phyloP scores from a whole-genome alignment of 2,888 invertebrate genomes.

The Drosophila hawaiiensis region DNA sequence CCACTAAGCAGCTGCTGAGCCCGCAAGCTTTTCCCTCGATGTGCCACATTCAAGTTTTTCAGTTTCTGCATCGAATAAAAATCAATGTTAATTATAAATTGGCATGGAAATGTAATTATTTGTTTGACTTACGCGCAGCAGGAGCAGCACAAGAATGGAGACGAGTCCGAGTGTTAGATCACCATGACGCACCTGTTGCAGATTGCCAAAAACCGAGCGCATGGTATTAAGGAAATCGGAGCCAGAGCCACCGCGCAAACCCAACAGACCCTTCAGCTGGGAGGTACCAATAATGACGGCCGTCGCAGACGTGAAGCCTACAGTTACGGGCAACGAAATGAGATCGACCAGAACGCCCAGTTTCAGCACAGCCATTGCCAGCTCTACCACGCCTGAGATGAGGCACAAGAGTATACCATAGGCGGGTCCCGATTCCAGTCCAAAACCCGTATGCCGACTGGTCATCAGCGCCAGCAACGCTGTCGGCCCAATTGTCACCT shows the following conservation, averaged over 20 bases:
- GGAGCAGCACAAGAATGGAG: conserved; percentile 90
- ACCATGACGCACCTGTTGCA: conserved; percentile 89
- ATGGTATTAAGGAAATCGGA: conserved; percentile 92
- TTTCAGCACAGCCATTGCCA: conserved; percentile 92
- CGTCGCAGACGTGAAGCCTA: conserved; percentile 96
- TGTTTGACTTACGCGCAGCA: conserved; percentile 89
- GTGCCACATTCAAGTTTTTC: conserved; percentile 67
- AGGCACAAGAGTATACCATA: conserved; percentile 94
- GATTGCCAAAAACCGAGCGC: conserved; percentile 89
- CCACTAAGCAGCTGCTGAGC: conserved; percentile 85
- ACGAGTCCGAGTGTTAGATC: conserved; percentile 90
- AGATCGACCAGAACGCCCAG: conserved; percentile 95
- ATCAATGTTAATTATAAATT: neutral
- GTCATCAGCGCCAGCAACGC: conserved; percentile 96
- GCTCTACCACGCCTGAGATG: conserved; percentile 92
- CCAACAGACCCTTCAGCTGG: conserved; percentile 91
- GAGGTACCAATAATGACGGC: conserved; percentile 95
- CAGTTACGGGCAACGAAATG: conserved; percentile 95
- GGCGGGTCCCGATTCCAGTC: conserved; percentile 87
- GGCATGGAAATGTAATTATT: neutral
- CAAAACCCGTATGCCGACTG: conserved; percentile 87
- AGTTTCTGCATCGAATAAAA: conserved; percentile 62
- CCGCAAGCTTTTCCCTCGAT: conserved; percentile 77
- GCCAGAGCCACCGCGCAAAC: conserved; percentile 89
- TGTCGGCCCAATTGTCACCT: conserved; percentile 95